A percentile compares a stretch with the other conserved stretches of the same genome.
Conservation (phyloP, 53 echinoderm and acorn worm species). For the Pentamera pediparva region DNA sequence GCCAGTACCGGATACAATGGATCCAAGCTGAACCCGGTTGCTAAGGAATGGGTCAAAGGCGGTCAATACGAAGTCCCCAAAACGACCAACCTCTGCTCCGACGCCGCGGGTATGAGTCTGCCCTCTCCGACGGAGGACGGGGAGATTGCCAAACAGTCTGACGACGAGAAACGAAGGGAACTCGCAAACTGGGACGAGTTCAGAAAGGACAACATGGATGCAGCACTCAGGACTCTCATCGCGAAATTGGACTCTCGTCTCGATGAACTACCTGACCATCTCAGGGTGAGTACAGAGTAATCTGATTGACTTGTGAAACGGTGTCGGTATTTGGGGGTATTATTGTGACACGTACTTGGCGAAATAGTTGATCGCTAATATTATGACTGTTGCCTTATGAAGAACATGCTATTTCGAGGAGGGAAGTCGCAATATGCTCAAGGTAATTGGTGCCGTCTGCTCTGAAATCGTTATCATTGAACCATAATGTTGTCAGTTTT, state of each 20-base stretch:
- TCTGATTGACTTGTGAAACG: too few relatives aligned
- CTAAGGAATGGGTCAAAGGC: not conserved
- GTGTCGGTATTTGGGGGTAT: too few relatives aligned
- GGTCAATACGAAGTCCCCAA: not conserved
- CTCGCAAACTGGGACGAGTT: not conserved
- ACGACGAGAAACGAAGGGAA: conserved; percentile 5
- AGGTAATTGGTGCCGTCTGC: too few relatives aligned
- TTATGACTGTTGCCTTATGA: not conserved
- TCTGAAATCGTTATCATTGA: too few relatives aligned
- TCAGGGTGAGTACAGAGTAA: not conserved
- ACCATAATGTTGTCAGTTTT: too few relatives aligned
- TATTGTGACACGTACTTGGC: too few relatives aligned
- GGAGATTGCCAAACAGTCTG: not conserved
- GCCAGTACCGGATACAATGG: not conserved
- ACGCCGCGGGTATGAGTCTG: too few relatives aligned
- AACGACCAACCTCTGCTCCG: too few relatives aligned
- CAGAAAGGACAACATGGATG: not conserved
- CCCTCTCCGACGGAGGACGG: too few relatives aligned
- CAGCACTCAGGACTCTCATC: not conserved
- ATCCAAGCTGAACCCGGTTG: not conserved
- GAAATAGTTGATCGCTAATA: too few relatives aligned
- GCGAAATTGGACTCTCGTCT: not conserved
- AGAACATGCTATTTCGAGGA: not conserved
- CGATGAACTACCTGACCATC: not conserved
- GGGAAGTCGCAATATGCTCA: too few relatives aligned